Conservation (phyloP, 2,113 vertebrate species). For the Semicossyphus pulcher region DNA sequence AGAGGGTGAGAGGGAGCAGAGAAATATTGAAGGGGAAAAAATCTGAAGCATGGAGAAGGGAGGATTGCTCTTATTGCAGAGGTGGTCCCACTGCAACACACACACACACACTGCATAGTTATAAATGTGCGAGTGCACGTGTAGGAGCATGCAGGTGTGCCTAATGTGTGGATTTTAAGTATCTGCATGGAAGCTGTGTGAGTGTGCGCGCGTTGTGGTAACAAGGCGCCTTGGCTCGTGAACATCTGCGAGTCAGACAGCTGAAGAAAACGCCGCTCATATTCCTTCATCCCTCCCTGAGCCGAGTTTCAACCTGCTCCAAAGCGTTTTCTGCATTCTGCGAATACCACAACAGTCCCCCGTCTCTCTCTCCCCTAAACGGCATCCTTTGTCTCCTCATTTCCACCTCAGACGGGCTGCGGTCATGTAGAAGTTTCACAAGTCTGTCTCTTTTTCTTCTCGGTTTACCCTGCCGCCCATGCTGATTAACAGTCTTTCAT, state of each 20-base stretch:
- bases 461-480: background rate
- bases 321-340: constrained; percentile 68
- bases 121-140: constrained; percentile 40
- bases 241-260: constrained; percentile 63
- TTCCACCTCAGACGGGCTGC: constrained; percentile 33
- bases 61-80: constrained; percentile 75
- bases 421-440: constrained; percentile 20
- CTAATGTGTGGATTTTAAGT: constrained; percentile 47
- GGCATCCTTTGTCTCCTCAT: constrained; percentile 43
- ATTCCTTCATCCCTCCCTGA: constrained; percentile 56
- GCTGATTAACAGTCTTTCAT: constrained; percentile 2
- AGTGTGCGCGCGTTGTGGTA: constrained; percentile 41
- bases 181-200: constrained; percentile 36
- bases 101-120: constrained; percentile 66
- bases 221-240: constrained; percentile 57
- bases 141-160: constrained; percentile 50
- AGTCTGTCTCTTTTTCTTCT: constrained; percentile 1
- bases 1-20: constrained; percentile 32
- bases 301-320: constrained; percentile 71
- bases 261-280: constrained; percentile 55
- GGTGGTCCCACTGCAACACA: constrained; percentile 76
- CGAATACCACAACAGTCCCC: constrained; percentile 59
- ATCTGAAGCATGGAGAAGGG: constrained; percentile 42
- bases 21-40: constrained; percentile 29
- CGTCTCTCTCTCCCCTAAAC: background rate